Conservation (phyloP, 1,140 invertebrate species). For the Paraescarpia echinospica region DNA sequence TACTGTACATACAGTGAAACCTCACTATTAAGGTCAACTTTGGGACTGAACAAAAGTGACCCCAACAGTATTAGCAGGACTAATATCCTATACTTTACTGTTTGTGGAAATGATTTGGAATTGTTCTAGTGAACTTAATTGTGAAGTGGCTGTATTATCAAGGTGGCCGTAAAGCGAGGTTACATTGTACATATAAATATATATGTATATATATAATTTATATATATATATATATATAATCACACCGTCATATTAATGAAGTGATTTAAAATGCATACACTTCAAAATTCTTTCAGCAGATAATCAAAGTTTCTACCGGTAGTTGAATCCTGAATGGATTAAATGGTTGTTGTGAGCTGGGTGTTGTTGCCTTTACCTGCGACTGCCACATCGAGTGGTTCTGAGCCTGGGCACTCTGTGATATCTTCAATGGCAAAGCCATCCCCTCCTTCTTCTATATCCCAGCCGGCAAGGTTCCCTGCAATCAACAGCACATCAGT, state of each 20-base stretch:
- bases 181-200: too few species aligned
- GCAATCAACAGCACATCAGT: not conserved
- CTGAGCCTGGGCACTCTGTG: not conserved
- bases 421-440: not conserved
- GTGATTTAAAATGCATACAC: not conserved
- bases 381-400: not conserved
- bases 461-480: not conserved
- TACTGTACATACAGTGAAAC: too few species aligned
- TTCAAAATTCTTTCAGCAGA: not conserved
- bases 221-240: too few species aligned
- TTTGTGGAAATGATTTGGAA: too few species aligned
- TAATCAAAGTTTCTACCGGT: not conserved
- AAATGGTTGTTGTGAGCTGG: not conserved
- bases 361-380: not conserved
- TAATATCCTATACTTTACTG: too few species aligned
- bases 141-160: too few species aligned
- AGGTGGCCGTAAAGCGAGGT: too few species aligned
- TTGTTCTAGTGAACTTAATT: too few species aligned
- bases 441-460: not conserved
- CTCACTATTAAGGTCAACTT: too few species aligned
- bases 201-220: too few species aligned
- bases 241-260: not conserved
- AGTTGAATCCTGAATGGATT: not conserved
- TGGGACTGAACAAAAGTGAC: too few species aligned
- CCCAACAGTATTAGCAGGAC: too few species aligned